Evolutionary conservation across 2,888 invertebrate genomes (phyloP).

Genomic region (Polyommatus iphigenia): DNA sequence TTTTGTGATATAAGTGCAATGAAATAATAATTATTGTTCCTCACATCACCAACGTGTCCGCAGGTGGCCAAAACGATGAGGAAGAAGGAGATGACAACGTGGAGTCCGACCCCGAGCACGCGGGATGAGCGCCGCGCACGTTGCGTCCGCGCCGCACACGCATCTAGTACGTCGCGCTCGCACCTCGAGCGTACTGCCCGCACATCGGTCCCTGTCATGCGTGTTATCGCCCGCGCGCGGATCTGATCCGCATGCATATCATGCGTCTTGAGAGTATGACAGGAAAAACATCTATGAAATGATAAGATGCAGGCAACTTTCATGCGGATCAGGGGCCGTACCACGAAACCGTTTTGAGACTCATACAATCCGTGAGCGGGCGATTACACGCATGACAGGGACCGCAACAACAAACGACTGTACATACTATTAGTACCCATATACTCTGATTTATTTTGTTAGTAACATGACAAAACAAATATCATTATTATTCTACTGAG

Average conservation of each 20-base stretch:
- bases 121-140: conserved; percentile 45
- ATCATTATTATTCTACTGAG: neutral
- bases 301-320: too few relatives aligned
- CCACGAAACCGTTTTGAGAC: too few relatives aligned
- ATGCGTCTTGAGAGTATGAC: too few relatives aligned
- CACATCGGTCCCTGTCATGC: neutral
- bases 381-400: neutral
- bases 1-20: too few relatives aligned
- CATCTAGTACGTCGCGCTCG: neutral
- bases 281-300: too few relatives aligned
- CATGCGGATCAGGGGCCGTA: neutral
- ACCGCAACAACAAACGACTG: neutral
- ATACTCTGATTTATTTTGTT: conserved; percentile 4
- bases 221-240: too few relatives aligned
- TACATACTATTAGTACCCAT: neutral
- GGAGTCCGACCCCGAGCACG: conserved; percentile 74
- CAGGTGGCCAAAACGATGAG: conserved; percentile 72
- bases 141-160: conserved; percentile 44
- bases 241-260: too few relatives aligned
- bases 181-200: neutral
- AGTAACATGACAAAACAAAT: neutral
- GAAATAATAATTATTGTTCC: too few relatives aligned
- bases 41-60: conserved; percentile 61
- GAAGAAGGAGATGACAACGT: conserved; percentile 83
- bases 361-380: neutral